Evolutionary conservation across 2,888 invertebrate genomes (phyloP).

Genomic region (Spisula solida): DNA sequence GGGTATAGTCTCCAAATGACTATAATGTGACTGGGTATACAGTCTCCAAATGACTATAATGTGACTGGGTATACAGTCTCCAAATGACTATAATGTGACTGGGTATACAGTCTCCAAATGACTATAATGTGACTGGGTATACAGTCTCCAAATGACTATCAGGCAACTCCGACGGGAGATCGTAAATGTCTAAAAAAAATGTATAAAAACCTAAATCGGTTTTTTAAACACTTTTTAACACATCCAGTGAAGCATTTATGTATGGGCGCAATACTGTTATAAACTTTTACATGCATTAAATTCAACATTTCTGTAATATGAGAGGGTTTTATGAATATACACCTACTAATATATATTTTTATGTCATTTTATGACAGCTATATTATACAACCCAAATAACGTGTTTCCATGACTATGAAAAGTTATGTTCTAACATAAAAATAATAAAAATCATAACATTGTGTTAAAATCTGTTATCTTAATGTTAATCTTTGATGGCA

Average conservation of each 20-base stretch:
- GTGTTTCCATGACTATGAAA: constrained; percentile 34
- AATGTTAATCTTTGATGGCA: background rate
- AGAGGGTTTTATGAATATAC: background rate
- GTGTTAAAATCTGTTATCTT: background rate
- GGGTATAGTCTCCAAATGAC: too few relatives aligned
- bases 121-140: too few relatives aligned
- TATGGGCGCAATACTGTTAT: background rate
- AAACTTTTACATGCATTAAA: background rate
- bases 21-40: too few relatives aligned
- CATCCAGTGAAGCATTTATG: background rate
- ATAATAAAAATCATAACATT: background rate
- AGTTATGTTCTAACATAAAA: constrained; percentile 1
- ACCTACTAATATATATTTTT: background rate
- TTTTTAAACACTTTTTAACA: background rate
- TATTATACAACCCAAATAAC: constrained; percentile 21
- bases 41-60: too few relatives aligned
- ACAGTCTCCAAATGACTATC: background rate
- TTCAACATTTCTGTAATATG: background rate
- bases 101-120: too few relatives aligned
- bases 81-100: too few relatives aligned
- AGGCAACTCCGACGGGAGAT: background rate
- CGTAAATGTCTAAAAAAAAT: background rate
- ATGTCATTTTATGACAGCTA: constrained; percentile 34
- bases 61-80: too few relatives aligned
- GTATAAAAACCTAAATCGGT: background rate